A percentile compares a stretch with the other conserved stretches of the same genome.
Evolutionary conservation across 2,113 vertebrate genomes (phyloP).

Genomic region (Cettia cetti): DNA sequence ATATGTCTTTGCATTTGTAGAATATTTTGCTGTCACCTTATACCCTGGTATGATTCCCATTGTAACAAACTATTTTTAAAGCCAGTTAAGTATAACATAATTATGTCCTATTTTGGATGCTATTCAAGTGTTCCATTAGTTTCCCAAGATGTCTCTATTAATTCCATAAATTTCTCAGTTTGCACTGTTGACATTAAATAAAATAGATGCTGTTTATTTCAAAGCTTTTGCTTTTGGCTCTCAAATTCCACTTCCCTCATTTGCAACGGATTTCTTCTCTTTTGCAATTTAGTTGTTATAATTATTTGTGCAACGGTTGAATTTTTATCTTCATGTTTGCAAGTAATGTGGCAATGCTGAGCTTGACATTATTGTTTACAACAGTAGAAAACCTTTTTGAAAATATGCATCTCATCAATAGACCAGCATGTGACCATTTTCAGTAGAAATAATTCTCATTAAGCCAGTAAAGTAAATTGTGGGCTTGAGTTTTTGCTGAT

Average conservation of each 20-base stretch:
- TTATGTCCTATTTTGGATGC: neutral
- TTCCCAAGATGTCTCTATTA: neutral
- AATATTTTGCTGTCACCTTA: neutral
- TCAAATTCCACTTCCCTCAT: neutral
- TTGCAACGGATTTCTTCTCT: neutral
- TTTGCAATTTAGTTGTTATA: neutral
- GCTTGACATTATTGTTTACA: neutral
- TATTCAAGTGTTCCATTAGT: neutral
- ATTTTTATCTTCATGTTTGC: neutral
- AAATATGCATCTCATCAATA: neutral
- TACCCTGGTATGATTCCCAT: neutral
- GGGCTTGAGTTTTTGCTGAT: neutral
- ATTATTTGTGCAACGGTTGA: neutral
- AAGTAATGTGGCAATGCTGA: neutral
- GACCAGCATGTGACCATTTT: neutral
- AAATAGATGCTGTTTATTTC: neutral
- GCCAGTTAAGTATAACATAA: neutral
- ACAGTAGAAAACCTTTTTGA: neutral
- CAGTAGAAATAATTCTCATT: neutral
- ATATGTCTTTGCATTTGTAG: neutral
- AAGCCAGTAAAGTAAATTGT: neutral
- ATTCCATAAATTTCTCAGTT: neutral
- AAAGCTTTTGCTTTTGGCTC: neutral
- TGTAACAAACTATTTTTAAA: neutral
- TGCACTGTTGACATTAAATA: neutral